Percentiles rank a stretch among this genome's conserved stretches.
phyloP scores from a whole-genome alignment of 2,797 vertebrate genomes.

The Hypotaenidia philippensis region DNA sequence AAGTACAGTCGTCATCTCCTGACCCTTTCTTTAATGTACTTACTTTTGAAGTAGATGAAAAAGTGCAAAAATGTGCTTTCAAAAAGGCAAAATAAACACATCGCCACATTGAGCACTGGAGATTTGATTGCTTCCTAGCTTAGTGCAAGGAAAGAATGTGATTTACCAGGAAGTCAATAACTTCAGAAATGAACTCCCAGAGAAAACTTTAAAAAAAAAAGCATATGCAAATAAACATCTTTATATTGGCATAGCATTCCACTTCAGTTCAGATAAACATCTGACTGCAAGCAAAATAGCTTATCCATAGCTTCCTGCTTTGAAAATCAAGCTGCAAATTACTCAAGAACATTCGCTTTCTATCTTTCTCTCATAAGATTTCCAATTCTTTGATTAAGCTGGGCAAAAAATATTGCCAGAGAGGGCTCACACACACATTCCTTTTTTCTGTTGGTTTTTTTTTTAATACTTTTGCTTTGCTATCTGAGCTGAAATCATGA shows the following conservation, averaged over 20 bases:
- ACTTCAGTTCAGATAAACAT: neutral
- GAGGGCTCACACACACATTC: neutral
- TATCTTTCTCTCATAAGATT: neutral
- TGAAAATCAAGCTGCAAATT: neutral
- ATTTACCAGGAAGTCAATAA: slow-evolving; percentile 16
- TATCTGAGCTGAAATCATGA: neutral
- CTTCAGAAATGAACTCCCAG: neutral
- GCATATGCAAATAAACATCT: neutral
- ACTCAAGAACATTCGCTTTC: neutral
- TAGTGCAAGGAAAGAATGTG: neutral
- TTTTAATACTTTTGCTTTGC: neutral
- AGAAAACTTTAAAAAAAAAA: neutral
- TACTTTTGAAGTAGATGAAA: slow-evolving; percentile 10
- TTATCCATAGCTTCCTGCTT: neutral
- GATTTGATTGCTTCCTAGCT: neutral
- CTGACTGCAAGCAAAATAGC: neutral
- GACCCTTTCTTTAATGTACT: neutral
- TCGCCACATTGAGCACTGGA: neutral
- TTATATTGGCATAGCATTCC: neutral
- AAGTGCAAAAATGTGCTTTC: neutral
- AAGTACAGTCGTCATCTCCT: neutral
- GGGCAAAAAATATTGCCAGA: neutral
- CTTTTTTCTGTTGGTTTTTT: neutral
- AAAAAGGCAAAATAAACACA: slow-evolving; percentile 7
- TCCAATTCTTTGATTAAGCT: neutral